These are phyloP conservation scores for Alectoris magna DNA, from an alignment of 2,797 vertebrate genomes.

Conservation along the genomic window DNA sequence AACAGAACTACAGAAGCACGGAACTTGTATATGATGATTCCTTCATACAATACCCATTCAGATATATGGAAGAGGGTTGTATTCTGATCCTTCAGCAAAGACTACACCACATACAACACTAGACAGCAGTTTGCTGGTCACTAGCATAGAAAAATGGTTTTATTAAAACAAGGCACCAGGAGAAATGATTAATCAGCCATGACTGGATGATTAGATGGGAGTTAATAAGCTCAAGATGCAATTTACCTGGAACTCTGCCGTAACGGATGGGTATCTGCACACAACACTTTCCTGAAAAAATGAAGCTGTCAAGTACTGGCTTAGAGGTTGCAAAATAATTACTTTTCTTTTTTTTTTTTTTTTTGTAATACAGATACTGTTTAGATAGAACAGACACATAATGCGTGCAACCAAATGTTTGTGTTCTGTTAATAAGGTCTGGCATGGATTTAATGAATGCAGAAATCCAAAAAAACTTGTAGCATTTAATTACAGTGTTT, in stretches of 20 bases:
- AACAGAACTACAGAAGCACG: neutral
- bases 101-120: constrained; percentile 33
- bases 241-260: constrained; percentile 8
- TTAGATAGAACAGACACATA: neutral
- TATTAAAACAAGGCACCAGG: constrained; percentile 52
- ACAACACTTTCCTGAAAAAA: constrained; percentile 45
- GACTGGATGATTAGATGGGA: constrained; percentile 59
- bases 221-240: constrained; percentile 61
- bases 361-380: neutral
- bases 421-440: constrained; percentile 8
- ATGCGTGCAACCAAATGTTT: neutral
- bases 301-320: constrained; percentile 37
- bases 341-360: neutral
- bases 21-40: neutral
- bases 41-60: neutral
- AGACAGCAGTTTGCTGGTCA: constrained; percentile 34
- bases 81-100: neutral
- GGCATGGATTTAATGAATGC: constrained; percentile 3
- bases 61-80: neutral
- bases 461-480: neutral
- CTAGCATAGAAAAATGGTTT: constrained; percentile 28
- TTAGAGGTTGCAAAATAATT: constrained; percentile 20
- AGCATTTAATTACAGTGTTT: neutral
- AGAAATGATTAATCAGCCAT: constrained; percentile 58
- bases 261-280: neutral